Percentiles rank a stretch among this genome's conserved stretches.
These are phyloP conservation scores for Conchocele bisecta DNA, from an alignment of 2,888 invertebrate species.

Conservation along the genomic window DNA sequence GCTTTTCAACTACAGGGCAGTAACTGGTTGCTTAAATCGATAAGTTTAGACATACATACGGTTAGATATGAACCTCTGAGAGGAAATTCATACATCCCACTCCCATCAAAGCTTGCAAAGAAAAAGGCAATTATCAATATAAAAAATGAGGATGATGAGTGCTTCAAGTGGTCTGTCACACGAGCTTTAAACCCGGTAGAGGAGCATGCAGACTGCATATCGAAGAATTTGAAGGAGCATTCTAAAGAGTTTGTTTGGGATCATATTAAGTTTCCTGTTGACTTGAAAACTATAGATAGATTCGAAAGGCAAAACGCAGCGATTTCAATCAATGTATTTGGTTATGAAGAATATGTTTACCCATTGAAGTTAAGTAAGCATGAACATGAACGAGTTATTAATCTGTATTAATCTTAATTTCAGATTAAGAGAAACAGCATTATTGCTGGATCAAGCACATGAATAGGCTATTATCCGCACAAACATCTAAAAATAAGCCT, in stretches of 20 bases:
- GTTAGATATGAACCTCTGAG: conserved; percentile 50
- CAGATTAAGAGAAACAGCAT: too few species aligned
- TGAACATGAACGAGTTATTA: too few species aligned
- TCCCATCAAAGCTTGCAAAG: too few species aligned
- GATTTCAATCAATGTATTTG: conserved; percentile 40
- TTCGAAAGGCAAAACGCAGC: conserved; percentile 31
- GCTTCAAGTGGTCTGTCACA: conserved; percentile 53
- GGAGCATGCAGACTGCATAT: conserved; percentile 13
- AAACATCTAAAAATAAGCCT: too few species aligned
- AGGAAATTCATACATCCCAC: too few species aligned
- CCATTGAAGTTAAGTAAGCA: too few species aligned
- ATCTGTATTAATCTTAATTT: too few species aligned
- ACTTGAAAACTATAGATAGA: background rate
- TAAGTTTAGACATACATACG: conserved; percentile 1
- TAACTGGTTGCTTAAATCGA: conserved; percentile 24
- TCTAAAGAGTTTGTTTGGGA: background rate
- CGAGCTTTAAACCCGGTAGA: conserved; percentile 36
- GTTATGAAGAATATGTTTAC: conserved; percentile 24
- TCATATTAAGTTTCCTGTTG: background rate
- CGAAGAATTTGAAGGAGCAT: conserved; percentile 1
- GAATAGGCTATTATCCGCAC: too few species aligned
- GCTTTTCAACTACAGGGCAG: conserved; percentile 23
- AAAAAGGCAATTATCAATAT: conserved; percentile 57
- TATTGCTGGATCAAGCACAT: too few species aligned
- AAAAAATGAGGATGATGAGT: conserved; percentile 53